A percentile compares a stretch with the other conserved stretches of the same genome.
These are phyloP conservation scores for Agrotis segetum DNA, from an alignment of 2,888 invertebrate species.

Conservation along the genomic window DNA sequence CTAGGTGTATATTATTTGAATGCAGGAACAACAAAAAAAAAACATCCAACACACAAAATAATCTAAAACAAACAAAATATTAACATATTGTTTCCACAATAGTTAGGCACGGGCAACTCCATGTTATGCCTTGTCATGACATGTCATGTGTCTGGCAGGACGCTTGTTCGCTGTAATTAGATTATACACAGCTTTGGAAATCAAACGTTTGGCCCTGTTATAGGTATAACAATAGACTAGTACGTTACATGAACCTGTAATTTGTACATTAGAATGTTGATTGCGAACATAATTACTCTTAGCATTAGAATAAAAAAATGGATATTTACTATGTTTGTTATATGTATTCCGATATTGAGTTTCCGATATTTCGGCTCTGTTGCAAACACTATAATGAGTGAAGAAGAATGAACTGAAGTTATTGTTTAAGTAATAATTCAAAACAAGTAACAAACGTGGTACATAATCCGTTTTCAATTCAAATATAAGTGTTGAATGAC, in stretches of 20 bases:
- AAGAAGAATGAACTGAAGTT: too few species aligned
- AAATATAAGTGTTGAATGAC: too few species aligned
- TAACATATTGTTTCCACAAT: slow-evolving; percentile 6
- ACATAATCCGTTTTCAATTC: too few species aligned
- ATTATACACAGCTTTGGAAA: slow-evolving; percentile 65
- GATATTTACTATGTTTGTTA: too few species aligned
- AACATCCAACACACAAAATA: not conserved
- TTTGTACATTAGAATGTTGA: slow-evolving; percentile 8
- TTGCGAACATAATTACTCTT: not conserved
- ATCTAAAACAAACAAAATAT: not conserved
- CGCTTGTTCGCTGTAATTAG: slow-evolving; percentile 69
- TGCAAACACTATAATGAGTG: too few species aligned
- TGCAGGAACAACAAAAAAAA: too few species aligned
- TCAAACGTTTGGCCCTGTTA: slow-evolving; percentile 48
- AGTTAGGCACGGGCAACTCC: slow-evolving; percentile 52
- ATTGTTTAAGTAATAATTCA: too few species aligned
- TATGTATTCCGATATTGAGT: too few species aligned
- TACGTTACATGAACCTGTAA: slow-evolving; percentile 2
- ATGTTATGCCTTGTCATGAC: slow-evolving; percentile 61
- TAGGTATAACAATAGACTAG: not conserved
- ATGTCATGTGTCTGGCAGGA: slow-evolving; percentile 61
- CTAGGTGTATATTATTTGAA: too few species aligned
- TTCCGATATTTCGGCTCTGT: too few species aligned
- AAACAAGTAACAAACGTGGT: too few species aligned
- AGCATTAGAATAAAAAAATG: too few species aligned